Conservation (phyloP, 2,797 vertebrate genomes). For the Tragelaphus eurycerus region DNA sequence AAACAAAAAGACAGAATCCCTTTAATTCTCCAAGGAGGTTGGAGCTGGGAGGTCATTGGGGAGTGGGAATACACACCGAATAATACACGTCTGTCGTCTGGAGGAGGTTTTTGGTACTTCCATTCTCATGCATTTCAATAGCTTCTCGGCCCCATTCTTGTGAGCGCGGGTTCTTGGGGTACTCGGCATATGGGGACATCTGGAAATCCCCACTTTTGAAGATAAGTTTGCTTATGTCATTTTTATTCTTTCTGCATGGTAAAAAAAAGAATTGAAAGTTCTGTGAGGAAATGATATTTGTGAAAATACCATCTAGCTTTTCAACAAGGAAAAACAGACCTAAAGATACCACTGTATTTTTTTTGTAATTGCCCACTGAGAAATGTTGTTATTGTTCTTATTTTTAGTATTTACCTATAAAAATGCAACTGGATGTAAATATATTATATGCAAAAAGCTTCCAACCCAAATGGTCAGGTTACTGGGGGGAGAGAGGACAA, state of each 20-base stretch:
- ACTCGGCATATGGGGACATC: conserved; percentile 96
- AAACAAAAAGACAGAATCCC: not conserved
- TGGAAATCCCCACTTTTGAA: conserved; percentile 98
- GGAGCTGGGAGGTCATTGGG: not conserved
- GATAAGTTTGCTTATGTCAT: conserved; percentile 99
- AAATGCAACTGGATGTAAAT: not conserved
- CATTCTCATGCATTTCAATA: conserved; percentile 99
- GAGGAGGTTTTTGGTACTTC: conserved; percentile 98
- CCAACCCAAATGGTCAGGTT: not conserved
- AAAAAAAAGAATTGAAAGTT: conserved; percentile 56
- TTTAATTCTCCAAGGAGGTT: not conserved
- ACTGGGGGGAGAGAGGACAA: not conserved
- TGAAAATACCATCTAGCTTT: not conserved
- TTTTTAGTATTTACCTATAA: conserved; percentile 24
- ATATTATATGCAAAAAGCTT: not conserved
- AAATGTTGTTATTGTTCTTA: not conserved
- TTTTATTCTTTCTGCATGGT: conserved; percentile 93
- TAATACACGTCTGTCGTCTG: conserved; percentile 99
- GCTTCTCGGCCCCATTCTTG: conserved; percentile 97
- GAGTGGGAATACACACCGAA: conserved; percentile 85
- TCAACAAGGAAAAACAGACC: not conserved
- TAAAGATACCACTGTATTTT: not conserved
- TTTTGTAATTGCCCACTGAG: not conserved
- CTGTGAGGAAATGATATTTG: not conserved
- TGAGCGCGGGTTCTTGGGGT: conserved; percentile 93